These are phyloP conservation scores for Crocallis elinguaria DNA, from an alignment of 2,888 invertebrate genomes.

Conservation along the genomic window DNA sequence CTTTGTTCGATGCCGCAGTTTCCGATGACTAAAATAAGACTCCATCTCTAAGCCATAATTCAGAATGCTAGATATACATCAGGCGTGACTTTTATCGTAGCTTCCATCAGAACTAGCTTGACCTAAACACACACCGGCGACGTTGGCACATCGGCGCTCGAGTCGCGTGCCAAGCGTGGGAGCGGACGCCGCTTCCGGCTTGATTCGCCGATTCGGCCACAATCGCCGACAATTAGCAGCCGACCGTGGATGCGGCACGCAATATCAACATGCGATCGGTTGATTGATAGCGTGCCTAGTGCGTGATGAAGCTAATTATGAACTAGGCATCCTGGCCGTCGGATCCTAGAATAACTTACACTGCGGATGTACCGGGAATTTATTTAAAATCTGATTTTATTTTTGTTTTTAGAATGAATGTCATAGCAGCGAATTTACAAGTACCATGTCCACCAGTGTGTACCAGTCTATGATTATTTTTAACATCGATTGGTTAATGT, in stretches of 20 bases:
- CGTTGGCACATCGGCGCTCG: constrained; percentile 41
- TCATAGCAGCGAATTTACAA: no score
- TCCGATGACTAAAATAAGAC: no score
- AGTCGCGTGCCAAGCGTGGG: constrained; percentile 77
- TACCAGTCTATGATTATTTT: no score
- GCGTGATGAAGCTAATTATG: neutral
- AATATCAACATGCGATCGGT: constrained; percentile 8
- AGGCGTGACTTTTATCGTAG: neutral
- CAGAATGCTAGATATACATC: neutral
- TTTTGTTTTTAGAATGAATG: no score
- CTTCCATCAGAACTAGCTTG: neutral
- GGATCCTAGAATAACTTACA: neutral
- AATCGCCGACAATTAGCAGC: constrained; percentile 12
- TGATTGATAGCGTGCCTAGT: neutral
- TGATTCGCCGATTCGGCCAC: constrained; percentile 41
- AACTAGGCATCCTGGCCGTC: neutral
- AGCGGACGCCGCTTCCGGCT: constrained; percentile 73
- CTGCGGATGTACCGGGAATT: no score
- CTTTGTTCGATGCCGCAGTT: no score
- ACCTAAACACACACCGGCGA: constrained; percentile 8
- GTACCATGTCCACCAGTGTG: no score
- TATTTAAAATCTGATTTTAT: no score
- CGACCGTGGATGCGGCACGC: constrained; percentile 20
- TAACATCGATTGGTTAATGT: no score
- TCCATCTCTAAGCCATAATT: no score